Base-by-base conservation (phyloP, 2,797 vertebrate genomes). In the Limosa lapponica region DNA sequence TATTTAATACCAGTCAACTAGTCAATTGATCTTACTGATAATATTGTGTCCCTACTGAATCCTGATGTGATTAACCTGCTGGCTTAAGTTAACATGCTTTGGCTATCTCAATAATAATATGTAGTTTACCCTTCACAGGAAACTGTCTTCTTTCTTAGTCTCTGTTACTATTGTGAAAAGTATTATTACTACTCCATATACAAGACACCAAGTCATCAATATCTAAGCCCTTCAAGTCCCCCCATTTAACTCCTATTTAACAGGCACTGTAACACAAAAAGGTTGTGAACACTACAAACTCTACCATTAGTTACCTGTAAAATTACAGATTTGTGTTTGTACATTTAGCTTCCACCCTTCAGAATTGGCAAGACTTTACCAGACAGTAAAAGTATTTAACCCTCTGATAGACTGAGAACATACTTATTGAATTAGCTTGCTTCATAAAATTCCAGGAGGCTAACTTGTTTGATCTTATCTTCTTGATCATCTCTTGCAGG, bases 401-500 rank as follows among this genome's bases (percentile, higher is more conserved):
- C 24, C 19, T 37, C 18, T 71, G 72, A 85, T 15, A 72, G 69
- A 87, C 71, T 67, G 34, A 41, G 75, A 95, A 93, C 70, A 89
- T 85, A 89, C 62, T 74, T 87, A 44, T 0, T 74, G 77, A 93
- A 67, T 89, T 84, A 78, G 59, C 61, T 69, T 90, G 49, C 57
- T 89, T 89, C 71, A 86, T 82, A 92, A 87, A 93, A 83, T 66
- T 64, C 74, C 84, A 90, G 62, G 66, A 88, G 64, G 46, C 37
- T 89, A 83, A 84, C 34, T 72, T 93, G 78, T 94, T 96, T 94
- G 79, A 93, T 96, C 83, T 93, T 82, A 84, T 95, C 89, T 92
- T 69, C 61, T 85, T 7, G 2, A 94, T 95, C 70, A 91, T 64
- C 78, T 95, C 86, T 75, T 86, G 70, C 49, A 92, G 74, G 80